Conservation (phyloP, 2,888 invertebrate species). For the Tenodera sinensis region DNA sequence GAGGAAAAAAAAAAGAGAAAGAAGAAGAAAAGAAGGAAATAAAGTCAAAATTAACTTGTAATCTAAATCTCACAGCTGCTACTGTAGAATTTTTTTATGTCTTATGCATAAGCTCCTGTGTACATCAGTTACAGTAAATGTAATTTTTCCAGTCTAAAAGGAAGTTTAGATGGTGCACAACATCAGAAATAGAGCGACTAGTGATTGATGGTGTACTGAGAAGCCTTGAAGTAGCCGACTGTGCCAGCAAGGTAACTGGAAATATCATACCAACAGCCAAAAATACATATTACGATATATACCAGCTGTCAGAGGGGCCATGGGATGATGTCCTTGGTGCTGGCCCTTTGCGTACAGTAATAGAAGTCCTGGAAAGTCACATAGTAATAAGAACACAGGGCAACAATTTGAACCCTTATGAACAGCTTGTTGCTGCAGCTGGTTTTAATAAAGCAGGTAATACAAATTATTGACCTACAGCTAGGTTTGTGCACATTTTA, state of each 20-base stretch:
- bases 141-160: background rate
- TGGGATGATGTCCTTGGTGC: background rate
- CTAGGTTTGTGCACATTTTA: no score
- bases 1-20: no score
- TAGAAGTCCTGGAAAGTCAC: background rate
- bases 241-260: background rate
- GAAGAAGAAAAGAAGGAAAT: no score
- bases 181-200: background rate
- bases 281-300: background rate
- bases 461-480: no score
- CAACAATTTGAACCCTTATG: background rate
- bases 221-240: background rate
- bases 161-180: background rate
- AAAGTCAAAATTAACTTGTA: no score
- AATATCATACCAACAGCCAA: background rate
- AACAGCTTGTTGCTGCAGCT: background rate
- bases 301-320: background rate
- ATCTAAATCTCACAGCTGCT: no score
- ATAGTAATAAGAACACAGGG: background rate
- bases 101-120: no score
- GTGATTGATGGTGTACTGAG: background rate
- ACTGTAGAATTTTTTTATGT: no score
- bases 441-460: background rate
- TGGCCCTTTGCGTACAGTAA: background rate
- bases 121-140: no score